These are phyloP conservation scores for Otocyon megalotis DNA, from an alignment of 2,113 vertebrate species.

Conservation along the genomic window DNA sequence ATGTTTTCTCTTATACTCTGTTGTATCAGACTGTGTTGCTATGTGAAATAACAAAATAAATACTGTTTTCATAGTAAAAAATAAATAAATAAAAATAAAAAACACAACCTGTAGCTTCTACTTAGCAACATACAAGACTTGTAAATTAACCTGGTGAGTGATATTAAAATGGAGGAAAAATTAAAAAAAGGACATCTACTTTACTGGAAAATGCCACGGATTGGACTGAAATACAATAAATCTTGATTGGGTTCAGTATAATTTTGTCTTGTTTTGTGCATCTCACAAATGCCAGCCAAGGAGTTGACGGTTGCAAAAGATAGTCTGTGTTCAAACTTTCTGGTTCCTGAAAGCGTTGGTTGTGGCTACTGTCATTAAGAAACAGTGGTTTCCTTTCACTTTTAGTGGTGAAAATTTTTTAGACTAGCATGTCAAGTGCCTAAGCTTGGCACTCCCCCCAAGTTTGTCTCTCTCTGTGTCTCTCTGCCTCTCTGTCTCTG, in stretches of 20 bases:
- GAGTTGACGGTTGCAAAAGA: conserved; percentile 7
- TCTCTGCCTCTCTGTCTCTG: accelerated
- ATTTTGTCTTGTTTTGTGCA: conserved; percentile 61
- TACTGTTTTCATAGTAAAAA: not conserved
- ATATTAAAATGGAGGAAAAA: not conserved
- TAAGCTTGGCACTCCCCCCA: not conserved
- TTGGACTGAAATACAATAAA: conserved; percentile 59
- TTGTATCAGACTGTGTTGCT: not conserved
- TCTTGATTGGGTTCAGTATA: conserved; percentile 38
- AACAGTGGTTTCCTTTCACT: conserved; percentile 29
- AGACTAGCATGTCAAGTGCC: not conserved
- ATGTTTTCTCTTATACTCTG: not conserved
- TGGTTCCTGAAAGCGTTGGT: not conserved
- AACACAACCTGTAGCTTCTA: not conserved
- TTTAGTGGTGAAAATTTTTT: conserved; percentile 22
- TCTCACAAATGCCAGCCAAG: conserved; percentile 55
- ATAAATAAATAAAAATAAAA: not conserved
- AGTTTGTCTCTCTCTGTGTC: accelerated
- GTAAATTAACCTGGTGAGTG: not conserved
- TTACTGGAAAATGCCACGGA: conserved; percentile 41
- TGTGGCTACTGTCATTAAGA: not conserved
- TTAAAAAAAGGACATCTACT: conserved; percentile 50
- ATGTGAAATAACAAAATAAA: conserved; percentile 5
- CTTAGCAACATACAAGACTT: not conserved
- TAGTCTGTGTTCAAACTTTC: conserved; percentile 59